phyloP scores from a whole-genome alignment of 2,888 invertebrate species.

The Lasioglossum leucozonium region DNA sequence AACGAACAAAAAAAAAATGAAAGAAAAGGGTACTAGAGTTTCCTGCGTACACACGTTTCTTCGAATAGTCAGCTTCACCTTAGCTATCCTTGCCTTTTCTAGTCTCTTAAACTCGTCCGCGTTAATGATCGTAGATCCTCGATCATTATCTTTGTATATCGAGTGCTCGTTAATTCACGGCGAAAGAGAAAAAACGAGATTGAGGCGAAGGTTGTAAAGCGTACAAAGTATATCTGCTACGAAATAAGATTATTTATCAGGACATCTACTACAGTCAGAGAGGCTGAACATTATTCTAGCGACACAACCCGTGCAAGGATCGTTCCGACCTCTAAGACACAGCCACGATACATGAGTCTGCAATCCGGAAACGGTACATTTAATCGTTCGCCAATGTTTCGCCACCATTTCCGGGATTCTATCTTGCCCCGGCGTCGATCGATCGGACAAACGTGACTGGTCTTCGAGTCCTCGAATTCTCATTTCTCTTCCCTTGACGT shows the following conservation, averaged over 20 bases:
- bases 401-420: conserved; percentile 8
- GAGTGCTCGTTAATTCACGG: conserved; percentile 22
- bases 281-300: conserved; percentile 28
- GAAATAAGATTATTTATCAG: conserved; percentile 40
- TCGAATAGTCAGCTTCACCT: conserved; percentile 9
- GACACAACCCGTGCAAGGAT: conserved; percentile 13
- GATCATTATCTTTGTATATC: conserved; percentile 1
- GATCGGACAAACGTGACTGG: conserved; percentile 6
- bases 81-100: conserved; percentile 18
- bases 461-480: conserved; percentile 26
- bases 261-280: conserved; percentile 17
- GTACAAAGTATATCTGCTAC: conserved; percentile 38
- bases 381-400: conserved; percentile 1
- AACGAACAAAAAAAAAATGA: background rate
- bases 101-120: conserved; percentile 20
- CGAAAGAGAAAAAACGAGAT: conserved; percentile 1
- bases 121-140: background rate
- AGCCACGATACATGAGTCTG: background rate
- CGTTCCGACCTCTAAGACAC: background rate
- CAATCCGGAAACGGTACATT: conserved; percentile 10
- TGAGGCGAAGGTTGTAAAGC: conserved; percentile 26
- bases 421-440: conserved; percentile 4
- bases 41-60: conserved; percentile 36
- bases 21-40: conserved; percentile 16
- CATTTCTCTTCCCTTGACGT: background rate